phyloP scores from a whole-genome alignment of 2,113 vertebrate genomes.

The Puffinus mauretanicus region DNA sequence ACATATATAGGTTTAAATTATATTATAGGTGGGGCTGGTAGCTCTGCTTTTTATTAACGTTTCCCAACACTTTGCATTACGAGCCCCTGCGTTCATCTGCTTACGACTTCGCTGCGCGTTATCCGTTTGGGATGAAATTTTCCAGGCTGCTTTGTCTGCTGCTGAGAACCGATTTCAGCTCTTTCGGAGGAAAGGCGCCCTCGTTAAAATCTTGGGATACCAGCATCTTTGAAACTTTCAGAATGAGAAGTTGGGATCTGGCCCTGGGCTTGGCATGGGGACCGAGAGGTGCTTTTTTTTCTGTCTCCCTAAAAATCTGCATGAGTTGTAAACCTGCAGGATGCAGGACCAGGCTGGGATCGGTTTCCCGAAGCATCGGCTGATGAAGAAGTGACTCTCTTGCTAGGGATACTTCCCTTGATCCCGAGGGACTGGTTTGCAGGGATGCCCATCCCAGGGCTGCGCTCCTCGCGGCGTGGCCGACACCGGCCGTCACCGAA shows the following conservation, averaged over 20 bases:
- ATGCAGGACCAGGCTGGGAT: not conserved
- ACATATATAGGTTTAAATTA: constrained; percentile 32
- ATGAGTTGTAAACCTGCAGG: not conserved
- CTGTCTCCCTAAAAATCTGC: not conserved
- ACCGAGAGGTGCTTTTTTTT: too few species aligned
- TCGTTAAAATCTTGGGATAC: not conserved
- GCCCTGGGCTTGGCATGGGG: not conserved
- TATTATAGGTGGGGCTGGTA: constrained; percentile 30
- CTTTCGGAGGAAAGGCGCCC: not conserved
- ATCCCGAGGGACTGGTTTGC: not conserved
- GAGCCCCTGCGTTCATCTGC: not conserved
- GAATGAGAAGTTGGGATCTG: not conserved
- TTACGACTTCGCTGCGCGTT: accelerated
- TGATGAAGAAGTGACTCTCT: not conserved
- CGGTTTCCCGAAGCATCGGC: not conserved
- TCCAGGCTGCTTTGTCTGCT: not conserved
- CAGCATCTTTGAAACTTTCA: not conserved
- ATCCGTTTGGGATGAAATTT: not conserved
- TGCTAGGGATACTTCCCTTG: not conserved
- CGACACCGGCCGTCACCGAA: accelerated
- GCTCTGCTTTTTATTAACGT: constrained; percentile 40
- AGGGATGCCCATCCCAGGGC: not conserved
- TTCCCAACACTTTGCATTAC: not conserved
- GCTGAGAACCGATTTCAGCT: not conserved
- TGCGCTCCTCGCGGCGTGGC: not conserved